A percentile compares a stretch with the other conserved stretches of the same genome.
Conservation (phyloP, 1,140 invertebrate species). For the Aphis craccivora region DNA sequence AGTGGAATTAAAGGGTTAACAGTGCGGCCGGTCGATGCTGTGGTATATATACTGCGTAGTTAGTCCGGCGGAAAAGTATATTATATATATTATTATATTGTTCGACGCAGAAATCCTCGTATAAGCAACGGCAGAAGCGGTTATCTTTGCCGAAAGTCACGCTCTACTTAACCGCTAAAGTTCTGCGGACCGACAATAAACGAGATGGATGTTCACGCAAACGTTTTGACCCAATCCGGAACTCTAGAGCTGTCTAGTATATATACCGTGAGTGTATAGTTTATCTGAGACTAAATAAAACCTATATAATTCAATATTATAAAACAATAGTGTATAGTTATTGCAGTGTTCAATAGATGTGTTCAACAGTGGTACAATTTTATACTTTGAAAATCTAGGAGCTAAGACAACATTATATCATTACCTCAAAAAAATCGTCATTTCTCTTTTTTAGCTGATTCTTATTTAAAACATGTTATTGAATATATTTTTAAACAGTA, state of each 20-base stretch:
- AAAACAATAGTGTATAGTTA: neutral
- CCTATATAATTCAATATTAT: neutral
- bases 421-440: no score
- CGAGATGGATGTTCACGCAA: neutral
- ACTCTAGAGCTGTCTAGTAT: neutral
- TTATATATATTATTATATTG: constrained; percentile 3
- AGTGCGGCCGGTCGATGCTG: neutral
- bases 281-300: neutral
- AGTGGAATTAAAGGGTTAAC: constrained; percentile 15
- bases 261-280: neutral
- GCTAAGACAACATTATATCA: neutral
- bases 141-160: constrained; percentile 49
- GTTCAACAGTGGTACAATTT: neutral
- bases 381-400: neutral
- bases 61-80: neutral
- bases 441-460: no score
- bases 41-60: neutral
- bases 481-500: neutral
- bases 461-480: neutral
- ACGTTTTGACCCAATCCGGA: constrained; percentile 14
- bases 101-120: neutral
- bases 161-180: constrained; percentile 39
- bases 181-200: constrained; percentile 11
- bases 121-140: neutral
- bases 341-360: neutral